phyloP scores from a whole-genome alignment of 2,888 invertebrate species.

The Lumbricus terrestris region DNA sequence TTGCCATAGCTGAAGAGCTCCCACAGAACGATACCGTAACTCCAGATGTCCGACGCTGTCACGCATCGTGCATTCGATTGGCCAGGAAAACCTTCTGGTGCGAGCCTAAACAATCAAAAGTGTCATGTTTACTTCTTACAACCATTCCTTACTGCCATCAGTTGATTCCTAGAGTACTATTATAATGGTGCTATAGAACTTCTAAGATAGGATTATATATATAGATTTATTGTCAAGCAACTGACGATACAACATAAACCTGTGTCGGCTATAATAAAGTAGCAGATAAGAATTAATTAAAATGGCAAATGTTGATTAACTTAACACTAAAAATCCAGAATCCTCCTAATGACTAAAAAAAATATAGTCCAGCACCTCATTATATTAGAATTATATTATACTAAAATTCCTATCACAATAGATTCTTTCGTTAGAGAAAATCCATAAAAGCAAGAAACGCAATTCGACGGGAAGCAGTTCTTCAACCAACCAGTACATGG shows the following conservation, averaged over 20 bases:
- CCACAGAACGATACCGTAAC: slow-evolving; percentile 6
- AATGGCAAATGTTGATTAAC: not conserved
- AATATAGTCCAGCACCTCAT: too few relatives aligned
- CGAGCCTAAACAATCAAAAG: not conserved
- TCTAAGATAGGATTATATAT: not conserved
- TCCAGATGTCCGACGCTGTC: not conserved
- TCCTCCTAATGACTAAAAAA: too few relatives aligned
- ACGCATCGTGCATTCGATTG: not conserved
- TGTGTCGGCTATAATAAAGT: not conserved
- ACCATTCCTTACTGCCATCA: not conserved
- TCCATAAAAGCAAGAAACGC: not conserved
- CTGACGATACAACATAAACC: not conserved
- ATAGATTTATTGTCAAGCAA: not conserved
- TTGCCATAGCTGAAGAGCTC: not conserved
- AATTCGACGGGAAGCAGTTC: not conserved
- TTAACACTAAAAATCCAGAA: not conserved
- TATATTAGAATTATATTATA: too few relatives aligned
- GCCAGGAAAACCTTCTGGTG: slow-evolving; percentile 4
- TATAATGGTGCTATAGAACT: not conserved
- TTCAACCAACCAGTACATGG: not conserved
- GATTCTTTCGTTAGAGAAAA: too few relatives aligned
- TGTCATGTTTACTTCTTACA: not conserved
- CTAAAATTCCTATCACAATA: too few relatives aligned
- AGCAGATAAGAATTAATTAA: not conserved
- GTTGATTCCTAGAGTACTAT: not conserved